Evolutionary conservation across 2,888 invertebrate species (phyloP).

Genomic region (Oligia latruncula): DNA sequence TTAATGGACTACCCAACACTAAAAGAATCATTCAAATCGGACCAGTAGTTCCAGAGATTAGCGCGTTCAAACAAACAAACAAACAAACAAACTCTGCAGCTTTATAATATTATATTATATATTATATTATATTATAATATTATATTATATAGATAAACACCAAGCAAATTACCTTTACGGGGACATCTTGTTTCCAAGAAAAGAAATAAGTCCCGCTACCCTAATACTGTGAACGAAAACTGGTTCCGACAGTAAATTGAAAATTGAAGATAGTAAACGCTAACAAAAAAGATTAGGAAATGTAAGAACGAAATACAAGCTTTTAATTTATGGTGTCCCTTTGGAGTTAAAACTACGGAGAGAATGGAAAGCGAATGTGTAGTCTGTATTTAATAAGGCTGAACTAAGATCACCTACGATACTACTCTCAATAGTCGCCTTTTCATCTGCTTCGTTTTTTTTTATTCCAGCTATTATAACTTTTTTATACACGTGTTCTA

Average conservation of each 20-base stretch:
- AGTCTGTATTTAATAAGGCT: background rate
- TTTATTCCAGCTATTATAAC: background rate
- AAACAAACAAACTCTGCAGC: no score
- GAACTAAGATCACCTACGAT: background rate
- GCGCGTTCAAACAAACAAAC: no score
- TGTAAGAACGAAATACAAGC: constrained; percentile 39
- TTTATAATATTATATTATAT: no score
- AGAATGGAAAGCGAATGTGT: background rate
- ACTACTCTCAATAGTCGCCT: background rate
- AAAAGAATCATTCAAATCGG: no score
- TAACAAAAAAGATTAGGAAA: constrained; percentile 42
- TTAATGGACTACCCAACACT: no score
- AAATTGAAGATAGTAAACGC: constrained; percentile 52
- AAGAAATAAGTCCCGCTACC: constrained; percentile 44
- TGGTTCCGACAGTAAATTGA: constrained; percentile 56
- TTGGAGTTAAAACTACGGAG: background rate
- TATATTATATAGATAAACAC: no score
- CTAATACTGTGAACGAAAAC: constrained; percentile 28
- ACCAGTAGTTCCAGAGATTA: no score
- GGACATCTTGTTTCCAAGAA: constrained; percentile 31
- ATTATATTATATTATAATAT: no score
- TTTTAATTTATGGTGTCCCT: background rate
- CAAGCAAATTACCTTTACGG: constrained; percentile 36
- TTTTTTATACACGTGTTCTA: background rate
- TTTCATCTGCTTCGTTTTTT: background rate